Percentiles rank a stretch among this genome's conserved stretches.
Evolutionary conservation across 2,888 invertebrate species (phyloP).

Genomic region (Tipula vernalis): DNA sequence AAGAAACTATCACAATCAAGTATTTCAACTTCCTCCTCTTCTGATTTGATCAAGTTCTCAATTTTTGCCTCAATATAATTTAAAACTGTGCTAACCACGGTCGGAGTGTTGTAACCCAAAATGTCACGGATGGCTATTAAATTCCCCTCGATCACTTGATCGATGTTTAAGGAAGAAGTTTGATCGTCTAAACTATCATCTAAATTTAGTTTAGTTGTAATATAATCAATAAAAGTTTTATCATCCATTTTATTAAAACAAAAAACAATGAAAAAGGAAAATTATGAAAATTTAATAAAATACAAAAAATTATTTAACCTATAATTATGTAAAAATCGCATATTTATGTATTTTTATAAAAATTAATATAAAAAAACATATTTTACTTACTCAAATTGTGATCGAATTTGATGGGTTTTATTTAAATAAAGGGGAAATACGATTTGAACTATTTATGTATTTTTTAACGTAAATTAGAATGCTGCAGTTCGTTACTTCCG

Average conservation of each 20-base stretch:
- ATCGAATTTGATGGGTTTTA: not conserved
- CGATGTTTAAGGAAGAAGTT: not conserved
- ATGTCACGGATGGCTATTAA: not conserved
- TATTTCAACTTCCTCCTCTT: not conserved
- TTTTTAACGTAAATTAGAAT: not conserved
- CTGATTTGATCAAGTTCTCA: not conserved
- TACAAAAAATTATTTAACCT: not conserved
- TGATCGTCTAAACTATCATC: not conserved
- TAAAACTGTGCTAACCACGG: not conserved
- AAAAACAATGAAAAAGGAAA: not conserved
- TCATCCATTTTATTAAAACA: not conserved
- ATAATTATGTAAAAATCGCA: not conserved
- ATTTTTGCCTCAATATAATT: not conserved
- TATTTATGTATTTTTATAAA: not conserved
- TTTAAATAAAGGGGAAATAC: not conserved
- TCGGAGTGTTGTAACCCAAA: not conserved
- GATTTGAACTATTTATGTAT: not conserved
- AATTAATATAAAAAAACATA: not conserved
- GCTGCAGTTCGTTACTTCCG: not conserved
- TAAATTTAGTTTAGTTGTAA: not conserved
- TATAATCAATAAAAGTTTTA: not conserved
- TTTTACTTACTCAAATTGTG: not conserved
- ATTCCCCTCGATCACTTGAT: not conserved
- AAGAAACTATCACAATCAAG: not conserved
- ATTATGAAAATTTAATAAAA: not conserved